phyloP scores from a whole-genome alignment of 2,888 invertebrate genomes.

The Drosophila macrospina region DNA sequence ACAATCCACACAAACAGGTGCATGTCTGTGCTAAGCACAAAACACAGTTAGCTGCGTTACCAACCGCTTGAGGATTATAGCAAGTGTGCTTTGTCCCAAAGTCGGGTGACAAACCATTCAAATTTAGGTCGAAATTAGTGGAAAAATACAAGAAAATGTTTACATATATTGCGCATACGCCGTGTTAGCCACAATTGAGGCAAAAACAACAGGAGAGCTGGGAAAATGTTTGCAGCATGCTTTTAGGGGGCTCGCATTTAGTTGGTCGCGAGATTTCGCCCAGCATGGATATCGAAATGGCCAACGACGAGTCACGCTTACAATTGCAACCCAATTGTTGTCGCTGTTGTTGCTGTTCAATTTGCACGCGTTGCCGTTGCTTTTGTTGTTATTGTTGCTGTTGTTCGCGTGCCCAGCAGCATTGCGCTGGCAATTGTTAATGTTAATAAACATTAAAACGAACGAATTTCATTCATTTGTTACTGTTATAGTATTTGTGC shows the following conservation, averaged over 20 bases:
- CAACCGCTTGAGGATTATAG: conserved; percentile 33
- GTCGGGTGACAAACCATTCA: neutral
- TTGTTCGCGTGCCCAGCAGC: conserved; percentile 36
- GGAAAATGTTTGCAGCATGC: conserved; percentile 41
- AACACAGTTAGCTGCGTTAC: neutral
- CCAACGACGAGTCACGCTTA: conserved; percentile 12
- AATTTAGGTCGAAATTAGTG: conserved; percentile 37
- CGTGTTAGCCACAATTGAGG: neutral
- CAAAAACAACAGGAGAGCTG: neutral
- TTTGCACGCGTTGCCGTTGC: conserved; percentile 30
- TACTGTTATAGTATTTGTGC: conserved; percentile 1
- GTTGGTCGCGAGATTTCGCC: conserved; percentile 67
- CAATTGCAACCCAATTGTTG: conserved; percentile 22
- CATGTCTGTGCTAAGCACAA: neutral
- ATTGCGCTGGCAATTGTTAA: too few relatives aligned
- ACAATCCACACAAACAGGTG: conserved; percentile 25
- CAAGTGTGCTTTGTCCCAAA: conserved; percentile 41
- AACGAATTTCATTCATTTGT: neutral
- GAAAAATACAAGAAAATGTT: neutral
- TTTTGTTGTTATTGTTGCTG: conserved; percentile 36
- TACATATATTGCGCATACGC: conserved; percentile 34
- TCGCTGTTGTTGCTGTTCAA: conserved; percentile 23
- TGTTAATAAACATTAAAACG: conserved; percentile 21
- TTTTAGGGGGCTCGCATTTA: conserved; percentile 44
- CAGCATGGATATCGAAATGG: conserved; percentile 56